These are phyloP conservation scores for Epizoanthus rinbou DNA, from an alignment of 92 coral and sea anemone genomes.

Conservation along the genomic window DNA sequence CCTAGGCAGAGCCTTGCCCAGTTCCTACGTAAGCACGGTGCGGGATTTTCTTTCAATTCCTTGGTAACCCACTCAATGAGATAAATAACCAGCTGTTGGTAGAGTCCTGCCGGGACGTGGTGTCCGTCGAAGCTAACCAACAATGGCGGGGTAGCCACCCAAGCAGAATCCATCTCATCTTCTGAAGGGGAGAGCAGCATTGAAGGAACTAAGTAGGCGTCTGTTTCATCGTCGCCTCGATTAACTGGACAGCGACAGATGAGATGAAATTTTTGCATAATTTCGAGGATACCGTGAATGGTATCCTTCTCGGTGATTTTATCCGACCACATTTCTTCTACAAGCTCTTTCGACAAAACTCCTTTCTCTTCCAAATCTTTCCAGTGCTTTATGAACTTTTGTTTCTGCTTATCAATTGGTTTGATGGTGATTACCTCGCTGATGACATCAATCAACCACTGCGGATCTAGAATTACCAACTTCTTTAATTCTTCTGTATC, in stretches of 20 bases:
- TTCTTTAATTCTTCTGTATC: neutral
- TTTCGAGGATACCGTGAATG: neutral
- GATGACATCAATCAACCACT: constrained; percentile 16
- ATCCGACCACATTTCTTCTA: neutral
- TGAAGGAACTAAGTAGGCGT: neutral
- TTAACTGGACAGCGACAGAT: neutral
- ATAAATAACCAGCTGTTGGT: neutral
- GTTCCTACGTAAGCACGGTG: neutral
- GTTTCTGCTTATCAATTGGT: neutral
- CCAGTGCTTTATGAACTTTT: neutral
- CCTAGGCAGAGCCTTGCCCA: neutral
- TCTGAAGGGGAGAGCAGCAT: neutral
- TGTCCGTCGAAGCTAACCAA: neutral
- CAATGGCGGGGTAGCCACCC: neutral
- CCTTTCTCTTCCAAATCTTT: neutral
- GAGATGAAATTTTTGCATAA: neutral
- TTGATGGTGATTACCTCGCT: neutral
- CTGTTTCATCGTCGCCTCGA: neutral
- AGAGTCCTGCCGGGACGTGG: neutral
- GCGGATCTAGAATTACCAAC: neutral
- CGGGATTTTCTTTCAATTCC: neutral
- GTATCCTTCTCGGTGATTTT: neutral
- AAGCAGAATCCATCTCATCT: neutral
- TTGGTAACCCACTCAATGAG: neutral
- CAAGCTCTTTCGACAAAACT: neutral